Evolutionary conservation across 1,140 invertebrate genomes (phyloP), one percentile per base, ranked within the genome.

Genomic region (Lanistes nyassanus): DNA sequence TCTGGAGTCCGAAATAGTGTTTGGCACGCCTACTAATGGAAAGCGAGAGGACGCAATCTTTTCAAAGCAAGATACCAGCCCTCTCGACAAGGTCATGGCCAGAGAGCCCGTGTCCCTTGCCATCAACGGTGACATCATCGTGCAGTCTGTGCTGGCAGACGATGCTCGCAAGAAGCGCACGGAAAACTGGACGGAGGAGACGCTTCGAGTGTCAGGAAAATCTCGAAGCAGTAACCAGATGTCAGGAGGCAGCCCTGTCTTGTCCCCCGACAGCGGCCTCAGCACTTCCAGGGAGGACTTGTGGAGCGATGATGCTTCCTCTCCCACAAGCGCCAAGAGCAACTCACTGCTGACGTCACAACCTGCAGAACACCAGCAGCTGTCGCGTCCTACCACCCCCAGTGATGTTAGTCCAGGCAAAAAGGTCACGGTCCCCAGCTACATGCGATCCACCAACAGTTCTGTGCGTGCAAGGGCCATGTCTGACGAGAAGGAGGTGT

Each of bases 141-240:
- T 82, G 78, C 58, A 82, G 80, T 66, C 36, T 58, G 77, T 62
- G 26, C 78, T 81, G 39, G 80, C 82, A 31, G 85, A 84, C 56
- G 82, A 80, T 34, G 78, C 78, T 39, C 74, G 83, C n/a, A 87
- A 87, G 70, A 79, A 84, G 60, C 71, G 84, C 69, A 86, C 84
- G 11, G 86, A 87, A 68, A 83, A 81, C 1, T 87, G 86, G 86
- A 87, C 86, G 7, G 84, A 85, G 75, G 76, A 82, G 26, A 70
- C 77, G 13, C 37, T 75, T 51, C 47, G 53, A 19, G 74, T 51
- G 81, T 83, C 16, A 76, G 76, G 4, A 71, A 60, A 51, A 79
- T 73, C 73, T 42, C 42, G 81, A 81, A 67, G 79, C 79, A 60
- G 73, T 78, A 16, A 67, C 77, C 5, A 34, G 80, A 29, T 79